phyloP scores from a whole-genome alignment of 2,797 vertebrate species.

The Lerista edwardsae region DNA sequence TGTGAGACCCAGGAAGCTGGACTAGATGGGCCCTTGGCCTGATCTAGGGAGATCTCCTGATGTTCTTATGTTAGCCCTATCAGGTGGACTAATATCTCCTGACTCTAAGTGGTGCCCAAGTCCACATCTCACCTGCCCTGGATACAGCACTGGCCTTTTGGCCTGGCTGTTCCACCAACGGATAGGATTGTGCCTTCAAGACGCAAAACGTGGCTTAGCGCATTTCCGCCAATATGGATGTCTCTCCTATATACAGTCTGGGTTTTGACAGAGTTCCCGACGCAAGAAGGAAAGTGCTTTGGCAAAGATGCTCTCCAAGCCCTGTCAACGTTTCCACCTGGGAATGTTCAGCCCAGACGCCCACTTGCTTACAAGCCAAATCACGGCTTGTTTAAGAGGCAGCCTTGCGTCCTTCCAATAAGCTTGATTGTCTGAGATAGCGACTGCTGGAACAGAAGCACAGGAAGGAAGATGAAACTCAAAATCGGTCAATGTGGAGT shows the following conservation, averaged over 20 bases:
- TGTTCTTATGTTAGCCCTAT: not conserved
- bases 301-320: conserved; percentile 52
- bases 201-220: conserved; percentile 1
- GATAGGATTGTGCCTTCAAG: too few relatives aligned
- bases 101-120: too few relatives aligned
- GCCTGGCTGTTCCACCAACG: too few relatives aligned
- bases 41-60: too few relatives aligned
- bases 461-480: conserved; percentile 54
- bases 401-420: conserved; percentile 62
- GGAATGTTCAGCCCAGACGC: conserved; percentile 23
- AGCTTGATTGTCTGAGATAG: conserved; percentile 68
- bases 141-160: too few relatives aligned
- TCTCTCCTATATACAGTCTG: not conserved
- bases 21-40: too few relatives aligned
- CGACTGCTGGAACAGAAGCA: conserved; percentile 66
- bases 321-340: conserved; percentile 47
- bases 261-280: not conserved
- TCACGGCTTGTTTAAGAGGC: conserved; percentile 29
- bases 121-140: too few relatives aligned
- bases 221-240: not conserved
- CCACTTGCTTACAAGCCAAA: conserved; percentile 52
- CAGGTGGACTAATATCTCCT: too few relatives aligned
- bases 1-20: too few relatives aligned
- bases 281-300: conserved; percentile 36
- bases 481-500: conserved; percentile 67